Evolutionary conservation across 2,797 vertebrate species (phyloP).

Genomic region (Centroberyx gerrardi): DNA sequence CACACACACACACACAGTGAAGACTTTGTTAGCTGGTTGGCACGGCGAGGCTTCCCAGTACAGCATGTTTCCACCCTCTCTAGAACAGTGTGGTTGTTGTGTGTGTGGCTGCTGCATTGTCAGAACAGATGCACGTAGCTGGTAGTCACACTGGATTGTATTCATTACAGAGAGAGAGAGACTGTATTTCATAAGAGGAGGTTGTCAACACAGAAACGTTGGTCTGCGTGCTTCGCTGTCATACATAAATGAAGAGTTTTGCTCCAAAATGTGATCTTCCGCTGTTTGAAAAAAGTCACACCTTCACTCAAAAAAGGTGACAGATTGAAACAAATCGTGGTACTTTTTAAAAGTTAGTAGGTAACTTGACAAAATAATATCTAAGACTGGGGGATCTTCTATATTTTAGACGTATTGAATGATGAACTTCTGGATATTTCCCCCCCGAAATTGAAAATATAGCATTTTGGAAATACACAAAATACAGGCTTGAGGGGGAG

Average conservation of each 20-base stretch:
- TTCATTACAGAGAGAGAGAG: conserved; percentile 47
- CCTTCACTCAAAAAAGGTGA: neutral
- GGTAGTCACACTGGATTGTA: conserved; percentile 54
- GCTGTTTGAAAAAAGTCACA: neutral
- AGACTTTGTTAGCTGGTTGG: conserved; percentile 72
- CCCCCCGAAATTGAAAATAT: no score
- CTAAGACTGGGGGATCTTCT: no score
- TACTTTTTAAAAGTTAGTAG: neutral
- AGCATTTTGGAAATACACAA: no score
- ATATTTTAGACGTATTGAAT: no score
- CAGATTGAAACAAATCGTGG: neutral
- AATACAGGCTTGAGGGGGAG: neutral
- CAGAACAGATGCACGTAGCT: conserved; percentile 56
- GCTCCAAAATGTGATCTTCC: neutral
- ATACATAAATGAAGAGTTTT: neutral
- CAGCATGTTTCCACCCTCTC: conserved; percentile 71
- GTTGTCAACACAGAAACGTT: conserved; percentile 26
- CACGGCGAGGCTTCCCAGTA: conserved; percentile 57
- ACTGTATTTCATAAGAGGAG: neutral
- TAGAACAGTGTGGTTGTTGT: conserved; percentile 73
- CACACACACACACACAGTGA: conserved; percentile 63
- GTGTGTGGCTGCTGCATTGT: conserved; percentile 52
- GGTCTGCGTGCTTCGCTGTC: conserved; percentile 27
- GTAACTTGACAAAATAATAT: neutral
- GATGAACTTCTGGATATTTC: no score